Base-by-base conservation (phyloP, 2,888 invertebrate species). In the Agrotis clavis region DNA sequence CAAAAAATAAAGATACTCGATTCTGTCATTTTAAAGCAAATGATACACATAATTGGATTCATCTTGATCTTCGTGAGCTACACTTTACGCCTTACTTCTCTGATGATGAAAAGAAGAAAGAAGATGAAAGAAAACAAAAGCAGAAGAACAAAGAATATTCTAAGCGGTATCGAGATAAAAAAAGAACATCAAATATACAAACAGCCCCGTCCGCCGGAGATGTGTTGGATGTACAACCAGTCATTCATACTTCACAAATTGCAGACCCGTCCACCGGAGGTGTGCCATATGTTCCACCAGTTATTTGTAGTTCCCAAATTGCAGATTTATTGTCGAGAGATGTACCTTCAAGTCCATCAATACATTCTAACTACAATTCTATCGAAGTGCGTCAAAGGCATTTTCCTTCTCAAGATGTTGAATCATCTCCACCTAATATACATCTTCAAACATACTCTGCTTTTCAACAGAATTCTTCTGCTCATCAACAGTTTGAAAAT, bases 401-500 rank as follows among this genome's bases (percentile, higher is more conserved):
- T 62, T 56, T n/a, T n/a, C n/a, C n/a, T n/a, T n/a, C 60, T 67
- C 61, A 67, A 67, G 50, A 56, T 69, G 63, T 57, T 50, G 54
- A 71, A 62, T 45, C 67, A 62, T 35, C 51, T 54, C 67, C 67
- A 68, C 57, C 62, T 73, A 67, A 74, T 64, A 69, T 66, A 66
- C 54, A 67, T 68, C 53, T 75, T 67, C 71, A 67, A 71, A 65
- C 71, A 71, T 61, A 75, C 4, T 69, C 77, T 65, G 63, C 74
- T 77, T 77, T 71, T 65, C 61, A 65, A 56, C 53, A 75, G 53
- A 73, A 79, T 66, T 65, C 66, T 61, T 51, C 50, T 75, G 72
- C 47, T 18, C 74, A 73, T 76, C 57, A 30, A 56, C 47, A 76
- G 45, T 74, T 76, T 71, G 30, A 76, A 68, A 69, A 68, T 19